Conservation (phyloP, 2,113 vertebrate genomes). For the Pristiophorus japonicus region DNA sequence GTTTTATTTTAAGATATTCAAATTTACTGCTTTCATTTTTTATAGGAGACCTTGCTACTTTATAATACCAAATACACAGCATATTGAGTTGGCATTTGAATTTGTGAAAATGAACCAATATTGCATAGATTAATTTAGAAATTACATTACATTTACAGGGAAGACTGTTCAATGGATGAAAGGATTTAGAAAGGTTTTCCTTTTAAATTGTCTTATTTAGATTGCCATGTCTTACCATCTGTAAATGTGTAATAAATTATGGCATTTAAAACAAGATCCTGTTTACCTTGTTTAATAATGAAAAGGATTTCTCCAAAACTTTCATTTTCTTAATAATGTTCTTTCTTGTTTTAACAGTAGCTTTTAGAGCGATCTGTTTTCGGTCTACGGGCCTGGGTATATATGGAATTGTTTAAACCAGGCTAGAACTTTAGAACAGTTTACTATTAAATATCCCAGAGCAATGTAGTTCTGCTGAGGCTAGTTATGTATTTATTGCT, state of each 20-base stretch:
- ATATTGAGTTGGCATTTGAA: neutral
- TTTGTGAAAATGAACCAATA: neutral
- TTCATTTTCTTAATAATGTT: neutral
- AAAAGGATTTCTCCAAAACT: neutral
- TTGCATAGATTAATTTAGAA: neutral
- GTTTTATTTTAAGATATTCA: neutral
- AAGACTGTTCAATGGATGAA: neutral
- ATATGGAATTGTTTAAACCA: slow-evolving; percentile 56
- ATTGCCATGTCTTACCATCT: neutral
- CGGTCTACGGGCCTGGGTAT: slow-evolving; percentile 38
- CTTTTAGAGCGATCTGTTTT: neutral
- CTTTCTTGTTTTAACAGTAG: neutral
- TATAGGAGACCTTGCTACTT: neutral
- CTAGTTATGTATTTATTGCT: slow-evolving; percentile 70
- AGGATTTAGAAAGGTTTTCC: neutral
- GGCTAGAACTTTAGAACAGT: slow-evolving; percentile 49
- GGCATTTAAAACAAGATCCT: neutral
- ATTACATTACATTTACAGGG: neutral
- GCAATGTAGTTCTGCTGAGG: slow-evolving; percentile 49
- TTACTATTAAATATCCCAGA: slow-evolving; percentile 46
- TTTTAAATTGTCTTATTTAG: neutral
- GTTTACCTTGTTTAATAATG: neutral
- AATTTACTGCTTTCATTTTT: neutral
- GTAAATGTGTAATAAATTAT: neutral
- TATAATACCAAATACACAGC: neutral